phyloP scores from a whole-genome alignment of 2,113 vertebrate species.

The Brachypodius melanocephalos region DNA sequence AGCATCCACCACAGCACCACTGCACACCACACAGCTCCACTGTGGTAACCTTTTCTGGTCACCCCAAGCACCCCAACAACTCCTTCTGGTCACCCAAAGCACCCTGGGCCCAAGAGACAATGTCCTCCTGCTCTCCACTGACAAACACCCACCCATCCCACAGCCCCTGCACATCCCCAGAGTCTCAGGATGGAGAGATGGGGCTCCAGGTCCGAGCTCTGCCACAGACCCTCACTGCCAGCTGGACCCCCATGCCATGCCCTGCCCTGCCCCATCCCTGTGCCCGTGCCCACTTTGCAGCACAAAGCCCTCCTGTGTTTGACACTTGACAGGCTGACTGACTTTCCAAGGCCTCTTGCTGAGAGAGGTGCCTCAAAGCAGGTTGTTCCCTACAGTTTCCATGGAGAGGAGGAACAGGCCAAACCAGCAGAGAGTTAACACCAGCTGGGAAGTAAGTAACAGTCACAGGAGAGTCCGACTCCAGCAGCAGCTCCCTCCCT shows the following conservation, averaged over 20 bases:
- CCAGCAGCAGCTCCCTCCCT: background rate
- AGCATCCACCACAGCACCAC: background rate
- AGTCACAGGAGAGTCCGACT: background rate
- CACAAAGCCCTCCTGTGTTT: accelerated
- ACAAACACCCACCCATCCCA: background rate
- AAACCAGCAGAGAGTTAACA: background rate
- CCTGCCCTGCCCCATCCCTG: background rate
- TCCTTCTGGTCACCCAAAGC: background rate
- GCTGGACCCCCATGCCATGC: background rate
- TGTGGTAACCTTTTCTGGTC: background rate
- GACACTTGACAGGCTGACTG: background rate
- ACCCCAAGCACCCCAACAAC: background rate
- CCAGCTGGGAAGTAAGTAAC: background rate
- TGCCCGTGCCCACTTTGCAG: accelerated
- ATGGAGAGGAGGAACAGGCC: background rate
- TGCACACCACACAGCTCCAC: background rate
- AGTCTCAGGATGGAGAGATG: accelerated
- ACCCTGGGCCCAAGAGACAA: no score
- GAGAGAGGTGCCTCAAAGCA: background rate
- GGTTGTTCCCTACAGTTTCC: background rate
- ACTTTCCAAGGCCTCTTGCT: accelerated
- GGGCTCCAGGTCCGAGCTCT: background rate
- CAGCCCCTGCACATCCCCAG: background rate
- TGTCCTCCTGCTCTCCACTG: background rate
- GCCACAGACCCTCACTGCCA: background rate